These are phyloP conservation scores for Carduelis carduelis DNA, from an alignment of 2,797 vertebrate genomes.

Conservation along the genomic window DNA sequence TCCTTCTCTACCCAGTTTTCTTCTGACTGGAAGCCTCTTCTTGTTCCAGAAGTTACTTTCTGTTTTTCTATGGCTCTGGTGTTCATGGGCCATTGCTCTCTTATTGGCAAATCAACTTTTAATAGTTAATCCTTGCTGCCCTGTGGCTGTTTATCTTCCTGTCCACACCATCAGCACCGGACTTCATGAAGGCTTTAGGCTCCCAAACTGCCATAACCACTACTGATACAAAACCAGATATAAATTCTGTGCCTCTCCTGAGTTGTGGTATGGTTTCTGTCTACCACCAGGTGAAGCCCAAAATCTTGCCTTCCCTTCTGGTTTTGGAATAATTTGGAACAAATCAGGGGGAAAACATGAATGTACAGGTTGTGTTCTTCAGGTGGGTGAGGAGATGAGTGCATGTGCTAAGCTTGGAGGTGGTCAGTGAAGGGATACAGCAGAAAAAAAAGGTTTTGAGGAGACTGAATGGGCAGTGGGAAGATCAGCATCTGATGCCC, in stretches of 20 bases:
- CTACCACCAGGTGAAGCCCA: not conserved
- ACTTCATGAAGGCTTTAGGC: not conserved
- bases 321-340: not conserved
- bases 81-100: not conserved
- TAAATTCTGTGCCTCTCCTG: fast-evolving
- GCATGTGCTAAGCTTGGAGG: not conserved
- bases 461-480: not conserved
- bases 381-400: not conserved
- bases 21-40: not conserved
- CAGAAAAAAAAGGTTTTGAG: not conserved
- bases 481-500: fast-evolving
- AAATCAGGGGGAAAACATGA: not conserved
- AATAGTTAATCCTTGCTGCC: not conserved
- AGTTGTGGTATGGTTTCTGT: not conserved
- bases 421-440: not conserved
- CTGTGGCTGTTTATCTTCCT: not conserved
- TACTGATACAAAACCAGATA: not conserved
- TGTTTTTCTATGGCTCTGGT: not conserved
- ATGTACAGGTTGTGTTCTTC: fast-evolving
- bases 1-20: not conserved
- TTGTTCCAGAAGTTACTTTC: not conserved
- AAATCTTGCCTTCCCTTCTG: not conserved
- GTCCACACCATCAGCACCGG: not conserved
- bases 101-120: not conserved
- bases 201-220: fast-evolving